A percentile compares a stretch with the other conserved stretches of the same genome.
Evolutionary conservation across 1,140 invertebrate species (phyloP).

Genomic region (Holcopasites calliopsidis): DNA sequence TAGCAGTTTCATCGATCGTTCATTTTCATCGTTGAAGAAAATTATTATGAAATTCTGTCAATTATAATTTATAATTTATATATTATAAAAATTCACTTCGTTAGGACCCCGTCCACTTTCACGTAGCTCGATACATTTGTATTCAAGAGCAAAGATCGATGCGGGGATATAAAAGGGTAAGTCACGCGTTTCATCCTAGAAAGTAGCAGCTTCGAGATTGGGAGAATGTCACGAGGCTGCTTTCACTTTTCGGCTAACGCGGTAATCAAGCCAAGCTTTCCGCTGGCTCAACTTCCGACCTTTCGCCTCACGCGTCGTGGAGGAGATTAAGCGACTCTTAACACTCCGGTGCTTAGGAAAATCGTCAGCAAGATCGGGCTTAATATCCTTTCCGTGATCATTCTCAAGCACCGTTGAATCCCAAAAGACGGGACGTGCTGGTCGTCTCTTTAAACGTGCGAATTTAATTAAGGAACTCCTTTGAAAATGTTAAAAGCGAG

Average conservation of each 20-base stretch:
- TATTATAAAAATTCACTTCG: too few species aligned
- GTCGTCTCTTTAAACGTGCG: too few species aligned
- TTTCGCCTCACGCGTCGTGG: constrained; percentile 30
- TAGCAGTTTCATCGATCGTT: too few species aligned
- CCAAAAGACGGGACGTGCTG: too few species aligned
- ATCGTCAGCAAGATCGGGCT: constrained; percentile 21
- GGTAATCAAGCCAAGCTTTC: constrained; percentile 4
- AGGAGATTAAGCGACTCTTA: constrained; percentile 53
- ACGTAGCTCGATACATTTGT: too few species aligned
- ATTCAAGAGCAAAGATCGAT: constrained; percentile 14
- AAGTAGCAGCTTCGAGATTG: constrained; percentile 21
- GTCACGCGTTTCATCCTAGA: background rate
- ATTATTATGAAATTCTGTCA: too few species aligned
- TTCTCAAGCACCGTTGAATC: background rate
- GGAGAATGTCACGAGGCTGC: constrained; percentile 43
- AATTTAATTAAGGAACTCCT: background rate
- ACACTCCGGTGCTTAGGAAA: constrained; percentile 46
- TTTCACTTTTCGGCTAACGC: constrained; percentile 38
- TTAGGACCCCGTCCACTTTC: too few species aligned
- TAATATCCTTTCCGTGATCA: background rate
- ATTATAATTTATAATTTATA: too few species aligned
- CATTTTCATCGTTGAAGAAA: too few species aligned
- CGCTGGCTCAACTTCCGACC: constrained; percentile 29
- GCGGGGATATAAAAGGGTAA: background rate
- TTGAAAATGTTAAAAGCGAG: too few species aligned